Base-by-base conservation (phyloP, 2,888 invertebrate genomes). In the Chaitophorus viminalis region DNA sequence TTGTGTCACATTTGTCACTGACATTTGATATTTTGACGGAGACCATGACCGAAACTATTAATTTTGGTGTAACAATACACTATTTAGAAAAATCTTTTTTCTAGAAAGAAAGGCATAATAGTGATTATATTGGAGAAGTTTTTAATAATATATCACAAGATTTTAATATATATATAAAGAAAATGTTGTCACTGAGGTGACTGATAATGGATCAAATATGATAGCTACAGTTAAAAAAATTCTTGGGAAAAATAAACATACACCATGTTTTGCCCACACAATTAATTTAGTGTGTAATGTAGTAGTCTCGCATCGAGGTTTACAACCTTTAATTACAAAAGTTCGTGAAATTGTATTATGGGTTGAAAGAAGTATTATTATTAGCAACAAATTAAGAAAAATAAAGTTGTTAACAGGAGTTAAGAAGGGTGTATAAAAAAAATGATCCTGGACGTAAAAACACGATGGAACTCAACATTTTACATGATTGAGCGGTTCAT, bases 241-340 rank as follows among this genome's bases (percentile, higher is more conserved):
- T 29, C 90, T 90, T 60, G 91, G 91, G 88, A 46, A 70, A 29
- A 52, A 70, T 0, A 72, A 70, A 70, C 72, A 82, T 82, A 29
- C 72, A 6, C 72, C 82, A 46, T 82, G 82, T 11, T 91, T 91
- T 90, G 91, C 91, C 18, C 60, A 14, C 91, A 91, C 88, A 91
- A 88, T 91, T 54, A 91, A 91, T 90, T 90, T 91, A 79, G 90
- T 91, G 9, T 75, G 36, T 25, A n/a, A 36, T 1, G 3, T 14
- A 18, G 39, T 39, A 75, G 39, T 75, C n/a, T 21, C 6, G 25
- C 74, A 74, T 36, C 90, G 90, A 36, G 25, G 39, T 75, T 25
- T 75, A 36, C 21, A 75, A 36, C 75, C 39, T 17, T 25, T 75
- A 1, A 75, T 75, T 39, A 25, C 39, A 36, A 75, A 75, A 75